Base-by-base conservation (phyloP, 2,888 invertebrate genomes). In the Macrophya annulata region DNA sequence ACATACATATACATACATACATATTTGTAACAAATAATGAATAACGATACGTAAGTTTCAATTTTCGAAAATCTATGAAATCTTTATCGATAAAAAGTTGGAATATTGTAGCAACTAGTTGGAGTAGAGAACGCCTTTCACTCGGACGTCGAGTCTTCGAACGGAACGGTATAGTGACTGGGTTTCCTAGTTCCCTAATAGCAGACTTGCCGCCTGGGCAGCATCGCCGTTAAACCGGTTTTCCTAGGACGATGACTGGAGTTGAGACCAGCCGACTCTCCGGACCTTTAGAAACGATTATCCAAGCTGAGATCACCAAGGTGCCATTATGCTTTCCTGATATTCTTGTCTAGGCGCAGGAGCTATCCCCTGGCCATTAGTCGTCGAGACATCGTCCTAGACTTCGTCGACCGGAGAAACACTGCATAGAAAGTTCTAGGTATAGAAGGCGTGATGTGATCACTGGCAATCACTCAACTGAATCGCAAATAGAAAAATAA, bases 321-420 rank as follows among this genome's bases (percentile, higher is more conserved):
- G 45, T 31, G 71, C 83, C 31, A 48, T 45, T 51, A 83, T 83
- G 83, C 68, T 83, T 48, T 48, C 83, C 83, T 83, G 83, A 68
- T 83, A 68, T 68, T 83, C 68, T 83, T 83, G 83, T 83, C 83
- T 83, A 83, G 83, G 83, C 83, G 68, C 83, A 83, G 83, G 83
- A 83, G 83, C 71, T 83, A 83, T 83, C 83, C 83, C 71, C 68
- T 68, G 65, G 68, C 48, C 83, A 71, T 71, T 71, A 48, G 68
- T 43, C 37, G 83, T 48, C 31, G n/a, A 68, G 31, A 10, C 10
- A 71, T 48, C 83, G 68, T 68, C 83, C 83, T 68, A 68, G 83
- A 83, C 68, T 48, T 37, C 40, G 81, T 81, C 21, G 62, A 62
- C 81, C 62, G 62, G 81, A 81, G 81, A 81, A 62, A 81, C 81